Base-by-base conservation (phyloP, 2,888 invertebrate genomes). In the Formica aserva region DNA sequence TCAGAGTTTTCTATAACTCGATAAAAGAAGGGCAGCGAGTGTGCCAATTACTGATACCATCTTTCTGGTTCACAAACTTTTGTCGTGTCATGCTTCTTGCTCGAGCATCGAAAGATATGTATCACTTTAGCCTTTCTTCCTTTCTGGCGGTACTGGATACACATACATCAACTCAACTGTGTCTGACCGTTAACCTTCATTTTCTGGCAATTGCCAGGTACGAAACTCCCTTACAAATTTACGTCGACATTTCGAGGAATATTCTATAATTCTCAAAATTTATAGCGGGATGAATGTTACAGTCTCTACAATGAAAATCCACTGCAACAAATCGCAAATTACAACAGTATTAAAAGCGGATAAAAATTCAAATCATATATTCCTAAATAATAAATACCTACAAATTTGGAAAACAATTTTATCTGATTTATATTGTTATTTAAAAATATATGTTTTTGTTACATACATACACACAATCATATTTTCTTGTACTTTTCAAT, bases 161-260 rank as follows among this genome's bases (percentile, higher is more conserved):
- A 67, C n/a, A 3, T 74, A n/a, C 9, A 32, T 74, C 35, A 26
- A 35, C 18, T 41, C 18, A 60, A 35, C 9, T 8, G 9, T 26
- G 13, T 60, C 78, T 80, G 74, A 80, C 35, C 35, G 35, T 80
- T 78, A 57, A 78, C 57, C 74, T 72, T 41, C 4, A 80, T 72
- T 72, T 80, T 80, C 45, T 80, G 78, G 45, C 74, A 80, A 80
- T 74, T 13, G 60, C 29, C 22, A 15, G 35, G 22, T 38, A 45
- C 5, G 6, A 55, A 15, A 41, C n/a, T 26, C n/a, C 18, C 13
- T 80, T 45, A 32, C n/a, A 32, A 72, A 78, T 71, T 72, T 60
- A 60, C 18, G 2, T 18, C 57, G 41, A 60, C 26, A n/a, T 48
- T 60, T 72, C 60, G 22, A 74, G 18, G 60, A 60, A 72, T 60